Base-by-base conservation (phyloP, 2,888 invertebrate genomes). In the Tromatobia lineatoria region DNA sequence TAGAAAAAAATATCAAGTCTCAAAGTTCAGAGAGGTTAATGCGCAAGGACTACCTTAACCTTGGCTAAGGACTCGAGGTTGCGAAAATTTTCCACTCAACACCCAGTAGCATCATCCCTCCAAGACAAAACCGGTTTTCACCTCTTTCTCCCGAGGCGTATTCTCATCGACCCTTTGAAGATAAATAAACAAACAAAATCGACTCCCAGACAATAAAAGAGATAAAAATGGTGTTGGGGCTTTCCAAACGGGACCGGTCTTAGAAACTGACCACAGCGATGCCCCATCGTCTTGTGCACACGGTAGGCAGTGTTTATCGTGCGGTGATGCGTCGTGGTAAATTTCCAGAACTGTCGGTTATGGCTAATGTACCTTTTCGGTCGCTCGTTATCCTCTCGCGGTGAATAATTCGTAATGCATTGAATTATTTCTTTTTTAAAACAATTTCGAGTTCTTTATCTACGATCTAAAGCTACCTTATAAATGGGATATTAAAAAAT, bases 171-270 rank as follows among this genome's bases (percentile, higher is more conserved):
- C 29, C 23, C 54, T n/a, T 7, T 8, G 6, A 23, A 15, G 11
- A n/a, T n/a, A 15, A 47, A 50, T 67, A 75, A 78, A 54, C 23
- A 61, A 75, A 79, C 45, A 42, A 42, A 7, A 67, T 20, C 18
- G 59, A 18, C 25, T 54, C 38, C 13, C 67, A 2, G 29, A 8
- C 50, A 64, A 13, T 69, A 73, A 47, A 18, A 29, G 2, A 13
- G 57, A 10, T n/a, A 13, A 42, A 42, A 29, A 45, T 0, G n/a
- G 38, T 38, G 69, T 45, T 52, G 52, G 50, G 66, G 47, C 34
- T 83, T 80, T 57, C 57, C 80, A 73, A 76, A 67, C 54, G 38
- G 69, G 76, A 76, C 67, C 76, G 76, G 80, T 76, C 67, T 42
- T 18, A 20, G 34, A 42, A 73, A 83, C 80, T 73, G 83, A 76